phyloP scores from a whole-genome alignment of 1,140 invertebrate species.

The Ctenoplectra terminalis region DNA sequence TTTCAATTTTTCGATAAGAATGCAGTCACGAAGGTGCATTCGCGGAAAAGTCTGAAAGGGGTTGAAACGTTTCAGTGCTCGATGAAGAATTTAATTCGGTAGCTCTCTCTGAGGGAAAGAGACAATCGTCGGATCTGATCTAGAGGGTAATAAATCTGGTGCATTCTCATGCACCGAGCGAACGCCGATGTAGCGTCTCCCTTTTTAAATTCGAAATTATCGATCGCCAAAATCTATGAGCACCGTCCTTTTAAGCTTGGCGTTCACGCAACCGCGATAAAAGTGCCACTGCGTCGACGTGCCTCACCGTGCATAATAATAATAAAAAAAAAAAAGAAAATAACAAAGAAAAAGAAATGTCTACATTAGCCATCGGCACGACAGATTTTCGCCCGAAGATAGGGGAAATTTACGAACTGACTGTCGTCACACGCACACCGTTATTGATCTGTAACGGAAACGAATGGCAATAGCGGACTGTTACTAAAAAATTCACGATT shows the following conservation, averaged over 20 bases:
- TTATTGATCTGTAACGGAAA: slow-evolving; percentile 35
- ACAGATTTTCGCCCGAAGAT: slow-evolving; percentile 44
- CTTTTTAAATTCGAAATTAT: slow-evolving; percentile 37
- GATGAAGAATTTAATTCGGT: slow-evolving; percentile 1
- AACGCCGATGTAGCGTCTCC: neutral
- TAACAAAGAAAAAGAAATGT: neutral
- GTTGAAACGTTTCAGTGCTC: neutral
- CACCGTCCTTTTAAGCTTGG: neutral
- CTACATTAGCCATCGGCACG: slow-evolving; percentile 41
- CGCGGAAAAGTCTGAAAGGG: too few species aligned
- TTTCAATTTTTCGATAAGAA: neutral
- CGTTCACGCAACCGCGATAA: slow-evolving; percentile 35
- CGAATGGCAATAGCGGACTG: neutral
- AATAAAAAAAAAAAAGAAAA: too few species aligned
- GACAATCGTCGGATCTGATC: slow-evolving; percentile 7
- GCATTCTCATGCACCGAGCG: neutral
- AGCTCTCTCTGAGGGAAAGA: neutral
- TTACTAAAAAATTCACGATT: neutral
- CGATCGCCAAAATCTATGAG: slow-evolving; percentile 40
- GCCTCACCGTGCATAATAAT: slow-evolving; percentile 29
- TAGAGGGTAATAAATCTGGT: neutral
- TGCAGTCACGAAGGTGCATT: neutral
- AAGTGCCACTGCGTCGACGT: neutral
- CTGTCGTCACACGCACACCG: slow-evolving; percentile 7
- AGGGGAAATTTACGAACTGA: slow-evolving; percentile 33